These are phyloP conservation scores for Eristalinus aeneus DNA, from an alignment of 2,888 invertebrate genomes.

Conservation along the genomic window DNA sequence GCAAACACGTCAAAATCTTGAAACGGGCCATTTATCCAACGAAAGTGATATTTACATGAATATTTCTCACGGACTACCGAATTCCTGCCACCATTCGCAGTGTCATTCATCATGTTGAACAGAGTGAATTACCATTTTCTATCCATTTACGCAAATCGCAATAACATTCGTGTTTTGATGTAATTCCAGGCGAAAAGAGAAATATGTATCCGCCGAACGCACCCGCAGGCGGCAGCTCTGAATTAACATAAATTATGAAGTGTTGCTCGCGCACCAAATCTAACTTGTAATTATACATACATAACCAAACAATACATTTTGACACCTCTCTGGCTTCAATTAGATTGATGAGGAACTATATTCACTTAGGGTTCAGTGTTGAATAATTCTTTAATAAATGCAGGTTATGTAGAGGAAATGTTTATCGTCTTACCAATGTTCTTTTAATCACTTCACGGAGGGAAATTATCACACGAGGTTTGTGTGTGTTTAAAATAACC, in stretches of 20 bases:
- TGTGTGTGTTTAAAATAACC: no score
- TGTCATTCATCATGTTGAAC: not conserved
- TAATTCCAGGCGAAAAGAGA: conserved; percentile 10
- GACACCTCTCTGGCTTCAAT: conserved; percentile 17
- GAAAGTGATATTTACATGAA: not conserved
- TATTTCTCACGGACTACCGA: not conserved
- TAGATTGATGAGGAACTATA: not conserved
- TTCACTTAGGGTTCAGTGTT: not conserved
- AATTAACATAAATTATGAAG: conserved; percentile 48
- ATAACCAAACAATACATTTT: conserved; percentile 30
- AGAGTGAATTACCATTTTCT: conserved; percentile 35
- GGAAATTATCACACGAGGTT: no score
- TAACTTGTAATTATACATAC: conserved; percentile 21
- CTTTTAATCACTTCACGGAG: not conserved
- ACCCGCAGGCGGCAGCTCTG: conserved; percentile 7
- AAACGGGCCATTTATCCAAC: not conserved
- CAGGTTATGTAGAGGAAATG: no score
- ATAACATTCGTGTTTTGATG: conserved; percentile 39
- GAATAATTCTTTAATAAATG: no score
- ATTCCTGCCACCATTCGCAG: not conserved
- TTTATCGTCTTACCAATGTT: not conserved
- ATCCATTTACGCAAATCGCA: conserved; percentile 36
- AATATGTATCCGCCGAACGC: conserved; percentile 28
- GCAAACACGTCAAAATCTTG: not conserved
- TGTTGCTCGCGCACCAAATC: not conserved